These are phyloP conservation scores for Tachysurus vachellii DNA, from an alignment of 2,113 vertebrate genomes.

Conservation along the genomic window DNA sequence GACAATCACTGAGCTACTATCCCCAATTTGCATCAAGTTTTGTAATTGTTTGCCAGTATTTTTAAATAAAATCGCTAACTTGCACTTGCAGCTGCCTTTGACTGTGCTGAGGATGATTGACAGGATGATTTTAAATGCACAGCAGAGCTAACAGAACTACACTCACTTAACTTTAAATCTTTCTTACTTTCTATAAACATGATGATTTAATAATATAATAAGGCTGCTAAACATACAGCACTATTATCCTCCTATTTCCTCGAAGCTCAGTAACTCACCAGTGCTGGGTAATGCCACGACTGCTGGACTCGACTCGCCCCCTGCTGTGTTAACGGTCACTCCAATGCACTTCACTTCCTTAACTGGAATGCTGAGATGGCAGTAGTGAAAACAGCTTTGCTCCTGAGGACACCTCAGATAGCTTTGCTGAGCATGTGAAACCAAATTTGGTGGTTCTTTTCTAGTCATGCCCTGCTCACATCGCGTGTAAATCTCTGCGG, in stretches of 20 bases:
- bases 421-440: background rate
- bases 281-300: conserved; percentile 46
- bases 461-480: background rate
- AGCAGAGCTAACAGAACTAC: no score
- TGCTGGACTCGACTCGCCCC: conserved; percentile 57
- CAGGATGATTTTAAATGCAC: background rate
- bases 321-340: conserved; percentile 60
- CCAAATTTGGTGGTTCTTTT: background rate
- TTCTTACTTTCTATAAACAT: background rate
- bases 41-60: no score
- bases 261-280: conserved; percentile 51
- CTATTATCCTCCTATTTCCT: background rate
- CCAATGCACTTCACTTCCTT: conserved; percentile 46
- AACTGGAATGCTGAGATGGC: conserved; percentile 44
- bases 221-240: background rate
- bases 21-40: no score
- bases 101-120: background rate
- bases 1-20: no score
- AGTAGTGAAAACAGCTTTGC: conserved; percentile 36
- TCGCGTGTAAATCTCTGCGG: background rate
- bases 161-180: background rate
- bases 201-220: background rate
- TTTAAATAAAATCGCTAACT: no score
- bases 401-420: background rate
- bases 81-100: no score